Evolutionary conservation across 2,888 invertebrate genomes (phyloP).

Genomic region (Luperina testacea): DNA sequence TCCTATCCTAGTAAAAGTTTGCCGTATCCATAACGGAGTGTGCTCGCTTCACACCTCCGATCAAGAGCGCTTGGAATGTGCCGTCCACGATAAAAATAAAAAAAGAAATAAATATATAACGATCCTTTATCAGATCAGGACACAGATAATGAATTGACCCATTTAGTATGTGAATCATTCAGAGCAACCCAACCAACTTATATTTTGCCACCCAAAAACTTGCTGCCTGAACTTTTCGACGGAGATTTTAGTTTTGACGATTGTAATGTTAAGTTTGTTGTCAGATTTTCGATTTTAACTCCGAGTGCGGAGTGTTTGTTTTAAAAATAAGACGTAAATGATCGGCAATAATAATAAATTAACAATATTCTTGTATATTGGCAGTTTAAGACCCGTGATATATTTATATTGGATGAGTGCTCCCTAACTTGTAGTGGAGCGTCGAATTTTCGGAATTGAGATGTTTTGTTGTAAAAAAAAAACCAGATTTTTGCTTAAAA

Average conservation of each 20-base stretch:
- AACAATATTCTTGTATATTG: conserved; percentile 63
- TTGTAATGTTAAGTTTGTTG: conserved; percentile 60
- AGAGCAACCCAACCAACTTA: conserved; percentile 71
- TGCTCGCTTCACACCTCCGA: conserved; percentile 61
- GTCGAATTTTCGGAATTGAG: conserved; percentile 27
- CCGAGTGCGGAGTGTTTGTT: conserved; percentile 68
- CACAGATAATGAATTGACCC: conserved; percentile 87
- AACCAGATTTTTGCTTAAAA: conserved; percentile 25
- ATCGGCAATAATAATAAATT: conserved; percentile 71
- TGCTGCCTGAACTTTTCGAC: conserved; percentile 5
- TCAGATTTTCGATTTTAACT: conserved; percentile 61
- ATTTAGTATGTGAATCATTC: conserved; percentile 87
- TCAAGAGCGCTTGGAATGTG: conserved; percentile 79
- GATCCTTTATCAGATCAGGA: conserved; percentile 86
- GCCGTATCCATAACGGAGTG: conserved; percentile 69
- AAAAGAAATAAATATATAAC: conserved; percentile 80
- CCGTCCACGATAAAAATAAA: conserved; percentile 75
- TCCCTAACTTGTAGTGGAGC: conserved; percentile 30
- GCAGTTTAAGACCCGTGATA: conserved; percentile 54
- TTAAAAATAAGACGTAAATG: conserved; percentile 72
- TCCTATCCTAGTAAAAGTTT: neutral
- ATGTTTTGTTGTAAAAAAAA: conserved; percentile 40
- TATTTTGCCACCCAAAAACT: conserved; percentile 47
- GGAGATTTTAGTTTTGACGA: neutral
- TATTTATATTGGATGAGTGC: conserved; percentile 44